Evolutionary conservation across 2,113 vertebrate species (phyloP).

Genomic region (Hemibagrus wyckioides): DNA sequence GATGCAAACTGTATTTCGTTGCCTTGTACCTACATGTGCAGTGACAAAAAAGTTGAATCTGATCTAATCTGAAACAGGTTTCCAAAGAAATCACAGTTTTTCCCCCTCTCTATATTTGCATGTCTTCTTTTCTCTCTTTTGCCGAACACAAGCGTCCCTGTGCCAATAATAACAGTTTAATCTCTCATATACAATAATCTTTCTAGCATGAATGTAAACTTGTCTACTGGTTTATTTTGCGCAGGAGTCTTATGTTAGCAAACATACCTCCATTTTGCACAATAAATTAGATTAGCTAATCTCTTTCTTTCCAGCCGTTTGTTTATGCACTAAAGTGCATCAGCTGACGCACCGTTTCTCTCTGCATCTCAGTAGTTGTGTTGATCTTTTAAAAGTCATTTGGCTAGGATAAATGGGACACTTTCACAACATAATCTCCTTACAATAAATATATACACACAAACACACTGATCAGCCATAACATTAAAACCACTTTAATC

Average conservation of each 20-base stretch:
- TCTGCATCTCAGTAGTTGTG: background rate
- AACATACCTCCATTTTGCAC: background rate
- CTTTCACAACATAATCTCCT: background rate
- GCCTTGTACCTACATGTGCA: too few relatives aligned
- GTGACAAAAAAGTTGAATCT: too few relatives aligned
- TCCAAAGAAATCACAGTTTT: background rate
- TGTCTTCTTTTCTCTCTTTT: background rate
- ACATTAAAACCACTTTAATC: too few relatives aligned
- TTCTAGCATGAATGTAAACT: background rate
- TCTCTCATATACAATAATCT: background rate
- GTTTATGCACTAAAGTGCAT: background rate
- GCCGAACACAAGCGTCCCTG: background rate
- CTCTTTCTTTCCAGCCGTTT: background rate
- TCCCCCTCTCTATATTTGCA: background rate
- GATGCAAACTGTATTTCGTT: too few relatives aligned
- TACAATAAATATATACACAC: too few relatives aligned
- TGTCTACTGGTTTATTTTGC: background rate
- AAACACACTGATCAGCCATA: too few relatives aligned
- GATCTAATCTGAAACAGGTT: background rate
- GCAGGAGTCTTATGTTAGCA: background rate
- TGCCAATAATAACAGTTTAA: background rate
- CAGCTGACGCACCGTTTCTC: background rate
- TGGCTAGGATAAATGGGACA: background rate
- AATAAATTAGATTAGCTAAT: background rate
- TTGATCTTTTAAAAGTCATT: conserved; percentile 2